Conservation (phyloP, 53 echinoderm and acorn worm species). For the Holothuria scabra region DNA sequence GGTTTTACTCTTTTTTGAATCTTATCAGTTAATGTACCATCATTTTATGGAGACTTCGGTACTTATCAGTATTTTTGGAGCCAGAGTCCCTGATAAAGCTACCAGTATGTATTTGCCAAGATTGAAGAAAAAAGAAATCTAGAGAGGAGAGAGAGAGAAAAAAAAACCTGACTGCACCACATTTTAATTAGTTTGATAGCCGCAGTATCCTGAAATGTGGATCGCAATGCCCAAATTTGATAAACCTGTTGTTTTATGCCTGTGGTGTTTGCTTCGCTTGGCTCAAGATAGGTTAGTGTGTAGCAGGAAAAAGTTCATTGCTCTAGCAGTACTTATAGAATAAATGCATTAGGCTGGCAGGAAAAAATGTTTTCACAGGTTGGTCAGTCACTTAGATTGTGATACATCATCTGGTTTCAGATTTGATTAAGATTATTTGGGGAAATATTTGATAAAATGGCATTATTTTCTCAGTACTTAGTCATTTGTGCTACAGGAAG, state of each 20-base stretch:
- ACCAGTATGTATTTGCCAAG: constrained; percentile 1
- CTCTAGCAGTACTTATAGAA: background rate
- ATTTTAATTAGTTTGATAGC: constrained; percentile 32
- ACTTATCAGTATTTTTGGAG: constrained; percentile 14
- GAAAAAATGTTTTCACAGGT: constrained; percentile 17
- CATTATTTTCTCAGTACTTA: background rate
- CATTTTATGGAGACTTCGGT: too few species aligned
- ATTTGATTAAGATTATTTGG: constrained; percentile 19
- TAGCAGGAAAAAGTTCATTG: constrained; percentile 1
- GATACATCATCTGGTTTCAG: background rate
- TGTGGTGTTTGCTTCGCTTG: constrained; percentile 33
- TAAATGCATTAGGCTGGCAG: constrained; percentile 10
- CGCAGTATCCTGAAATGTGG: constrained; percentile 11
- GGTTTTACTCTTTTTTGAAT: too few species aligned
- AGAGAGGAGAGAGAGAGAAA: background rate
- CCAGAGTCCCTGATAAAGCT: constrained; percentile 19
- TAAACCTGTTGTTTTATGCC: constrained; percentile 42
- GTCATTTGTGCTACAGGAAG: too few species aligned
- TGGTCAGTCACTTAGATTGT: constrained; percentile 18
- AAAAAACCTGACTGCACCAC: background rate
- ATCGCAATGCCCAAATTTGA: constrained; percentile 27
- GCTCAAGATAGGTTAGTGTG: constrained; percentile 5
- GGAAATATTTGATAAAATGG: background rate
- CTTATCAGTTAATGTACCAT: too few species aligned
- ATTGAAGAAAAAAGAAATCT: constrained; percentile 7